Percentiles rank a stretch among this genome's conserved stretches.
These are phyloP conservation scores for Ataeniobius toweri DNA, from an alignment of 2,797 vertebrate genomes.

Conservation along the genomic window DNA sequence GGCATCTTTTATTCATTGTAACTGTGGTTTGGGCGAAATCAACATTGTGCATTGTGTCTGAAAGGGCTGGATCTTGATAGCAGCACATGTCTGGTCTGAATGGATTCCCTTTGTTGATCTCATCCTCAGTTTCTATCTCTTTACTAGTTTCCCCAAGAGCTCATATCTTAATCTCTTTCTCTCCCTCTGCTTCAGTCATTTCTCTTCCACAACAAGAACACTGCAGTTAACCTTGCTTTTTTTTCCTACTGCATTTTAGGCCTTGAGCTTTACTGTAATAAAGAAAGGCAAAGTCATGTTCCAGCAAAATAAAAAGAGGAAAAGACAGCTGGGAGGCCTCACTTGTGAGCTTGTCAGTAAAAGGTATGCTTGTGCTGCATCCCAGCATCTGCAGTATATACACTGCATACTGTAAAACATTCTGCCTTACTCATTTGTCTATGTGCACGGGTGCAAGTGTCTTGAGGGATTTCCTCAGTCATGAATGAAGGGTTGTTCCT, in stretches of 20 bases:
- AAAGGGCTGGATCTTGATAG: conserved; percentile 66
- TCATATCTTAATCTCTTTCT: conserved; percentile 46
- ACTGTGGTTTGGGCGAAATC: conserved; percentile 49
- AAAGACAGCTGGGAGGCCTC: conserved; percentile 33
- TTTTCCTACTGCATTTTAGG: conserved; percentile 15
- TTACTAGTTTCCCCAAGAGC: conserved; percentile 33
- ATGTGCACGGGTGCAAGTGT: conserved; percentile 25
- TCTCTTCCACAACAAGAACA: conserved; percentile 36
- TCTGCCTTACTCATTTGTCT: conserved; percentile 37
- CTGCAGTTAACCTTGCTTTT: conserved; percentile 28
- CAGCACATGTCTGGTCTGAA: conserved; percentile 58
- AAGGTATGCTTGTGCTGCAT: conserved; percentile 38
- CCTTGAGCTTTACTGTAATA: conserved; percentile 3
- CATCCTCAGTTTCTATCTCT: conserved; percentile 58
- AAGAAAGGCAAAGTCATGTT: conserved; percentile 17
- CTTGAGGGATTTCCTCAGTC: conserved; percentile 54
- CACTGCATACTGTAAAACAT: conserved; percentile 48
- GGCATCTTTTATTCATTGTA: conserved; percentile 52
- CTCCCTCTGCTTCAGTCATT: conserved; percentile 48
- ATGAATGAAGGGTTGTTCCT: conserved; percentile 41
- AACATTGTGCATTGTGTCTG: conserved; percentile 62
- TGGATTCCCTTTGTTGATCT: conserved; percentile 68
- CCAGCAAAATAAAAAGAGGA: conserved; percentile 12
- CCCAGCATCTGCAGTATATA: conserved; percentile 32
- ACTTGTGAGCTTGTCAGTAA: conserved; percentile 51